These are phyloP conservation scores for Drosophila nannoptera DNA, from an alignment of 1,140 invertebrate genomes.

Conservation along the genomic window DNA sequence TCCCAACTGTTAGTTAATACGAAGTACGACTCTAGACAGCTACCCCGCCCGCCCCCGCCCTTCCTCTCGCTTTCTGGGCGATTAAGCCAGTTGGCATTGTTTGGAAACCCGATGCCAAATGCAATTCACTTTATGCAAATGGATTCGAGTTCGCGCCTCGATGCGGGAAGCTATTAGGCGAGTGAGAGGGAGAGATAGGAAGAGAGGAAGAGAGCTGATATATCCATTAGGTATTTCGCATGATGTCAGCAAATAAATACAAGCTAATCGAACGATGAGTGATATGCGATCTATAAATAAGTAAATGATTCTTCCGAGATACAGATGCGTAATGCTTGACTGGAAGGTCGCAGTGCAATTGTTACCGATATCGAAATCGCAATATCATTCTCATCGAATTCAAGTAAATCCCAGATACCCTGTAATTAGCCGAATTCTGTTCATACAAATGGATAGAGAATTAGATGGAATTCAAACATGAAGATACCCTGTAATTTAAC, in stretches of 20 bases:
- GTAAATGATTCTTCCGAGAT: background rate
- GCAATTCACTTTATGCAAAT: constrained; percentile 68
- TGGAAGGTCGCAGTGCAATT: background rate
- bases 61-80: constrained; percentile 7
- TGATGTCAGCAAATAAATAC: constrained; percentile 66
- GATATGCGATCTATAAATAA: constrained; percentile 15
- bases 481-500: constrained; percentile 28
- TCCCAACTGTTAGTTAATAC: background rate
- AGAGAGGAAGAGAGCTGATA: constrained; percentile 38
- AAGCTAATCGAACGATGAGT: constrained; percentile 43
- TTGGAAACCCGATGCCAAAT: constrained; percentile 36
- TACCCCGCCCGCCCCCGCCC: too few relatives aligned
- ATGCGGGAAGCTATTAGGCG: background rate
- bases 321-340: background rate
- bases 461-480: too few relatives aligned
- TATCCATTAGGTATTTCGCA: constrained; percentile 62
- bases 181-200: background rate
- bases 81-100: constrained; percentile 15
- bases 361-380: background rate
- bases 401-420: too few relatives aligned
- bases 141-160: constrained; percentile 4
- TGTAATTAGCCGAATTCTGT: too few relatives aligned
- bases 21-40: background rate
- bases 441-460: too few relatives aligned
- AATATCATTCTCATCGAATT: too few relatives aligned